These are phyloP conservation scores for Grallaria varia DNA, from an alignment of 2,113 vertebrate species.

Conservation along the genomic window DNA sequence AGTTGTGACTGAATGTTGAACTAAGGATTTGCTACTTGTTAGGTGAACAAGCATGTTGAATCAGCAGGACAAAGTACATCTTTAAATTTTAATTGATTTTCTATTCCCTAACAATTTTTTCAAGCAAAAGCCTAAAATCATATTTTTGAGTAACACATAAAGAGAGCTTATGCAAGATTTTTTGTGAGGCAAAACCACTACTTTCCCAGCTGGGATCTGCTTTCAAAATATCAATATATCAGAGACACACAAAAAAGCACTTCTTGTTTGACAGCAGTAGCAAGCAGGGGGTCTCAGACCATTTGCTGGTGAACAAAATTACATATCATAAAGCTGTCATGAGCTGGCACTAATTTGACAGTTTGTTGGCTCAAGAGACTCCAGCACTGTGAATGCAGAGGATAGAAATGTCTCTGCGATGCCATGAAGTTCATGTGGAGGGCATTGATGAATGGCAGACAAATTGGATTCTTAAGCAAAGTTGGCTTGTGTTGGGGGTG, in stretches of 20 bases:
- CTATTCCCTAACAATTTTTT: neutral
- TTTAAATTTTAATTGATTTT: neutral
- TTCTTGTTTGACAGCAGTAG: conserved; percentile 53
- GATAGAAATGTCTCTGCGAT: conserved; percentile 55
- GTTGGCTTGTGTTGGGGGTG: conserved; percentile 1
- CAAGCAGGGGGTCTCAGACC: conserved; percentile 62
- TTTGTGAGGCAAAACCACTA: neutral
- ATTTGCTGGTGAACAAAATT: conserved; percentile 67
- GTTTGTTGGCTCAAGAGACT: conserved; percentile 64
- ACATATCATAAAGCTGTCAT: conserved; percentile 72
- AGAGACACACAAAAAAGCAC: conserved; percentile 17
- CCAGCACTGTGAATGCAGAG: conserved; percentile 12
- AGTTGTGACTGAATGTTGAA: neutral
- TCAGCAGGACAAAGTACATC: neutral
- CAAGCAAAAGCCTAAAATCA: neutral
- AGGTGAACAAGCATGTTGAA: neutral
- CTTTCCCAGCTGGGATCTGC: conserved; percentile 45
- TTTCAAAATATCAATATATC: conserved; percentile 57
- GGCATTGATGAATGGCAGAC: conserved; percentile 55
- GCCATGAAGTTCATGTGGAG: conserved; percentile 24
- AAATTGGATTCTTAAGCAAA: conserved; percentile 50
- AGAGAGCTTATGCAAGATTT: neutral
- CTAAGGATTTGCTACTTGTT: neutral
- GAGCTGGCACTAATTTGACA: conserved; percentile 68
- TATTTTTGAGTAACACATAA: neutral